Base-by-base conservation (phyloP, 1,140 invertebrate species). In the Drosophila melanica region DNA sequence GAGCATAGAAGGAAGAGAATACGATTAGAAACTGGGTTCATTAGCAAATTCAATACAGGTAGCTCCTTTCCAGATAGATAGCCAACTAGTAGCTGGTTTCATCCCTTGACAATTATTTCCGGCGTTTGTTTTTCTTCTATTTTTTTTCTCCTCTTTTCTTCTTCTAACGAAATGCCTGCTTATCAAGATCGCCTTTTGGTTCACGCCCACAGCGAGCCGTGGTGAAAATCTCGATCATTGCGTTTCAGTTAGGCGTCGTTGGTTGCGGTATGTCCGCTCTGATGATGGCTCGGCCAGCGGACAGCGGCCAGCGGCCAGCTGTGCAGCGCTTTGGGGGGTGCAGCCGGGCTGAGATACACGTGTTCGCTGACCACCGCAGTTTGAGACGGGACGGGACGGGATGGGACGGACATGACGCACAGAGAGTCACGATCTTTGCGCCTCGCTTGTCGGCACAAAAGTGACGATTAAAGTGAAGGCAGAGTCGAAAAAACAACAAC, bases 21-120 rank as follows among this genome's bases (percentile, higher is more conserved):
- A 51, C 41, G 50, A 71, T 53, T 14, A 73, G 57, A 53, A 39
- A 72, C 27, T 30, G 3, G 14, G 23, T 77, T 81, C 81, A 81
- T 85, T 86, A 86, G 75, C 69, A 60, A 60, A 65, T 63, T 64
- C 53, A 73, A 82, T 44, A 79, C 82, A 87, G 84, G 82, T 87
- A 87, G 81, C 77, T 50, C 30, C 47, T 2, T 12, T 20, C 14
- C 4, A 7, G 20, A 23, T 23, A 23, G 20, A 23, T 23, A 23
- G 20, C 9, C 33, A 35, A 9, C 3, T 35, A 10, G 33, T 35
- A 9, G 33, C 33, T 9, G 33, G 39, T 35, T 39, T 37, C 66
- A 62, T 59, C 75, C 63, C 64, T 75, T 79, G 79, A 89, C 82
- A 89, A 86, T 87, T 87, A 87, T 89, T 89, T 87, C 82, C 82